Base-by-base conservation (phyloP, 2,888 invertebrate genomes). In the Agriopis leucophaearia region DNA sequence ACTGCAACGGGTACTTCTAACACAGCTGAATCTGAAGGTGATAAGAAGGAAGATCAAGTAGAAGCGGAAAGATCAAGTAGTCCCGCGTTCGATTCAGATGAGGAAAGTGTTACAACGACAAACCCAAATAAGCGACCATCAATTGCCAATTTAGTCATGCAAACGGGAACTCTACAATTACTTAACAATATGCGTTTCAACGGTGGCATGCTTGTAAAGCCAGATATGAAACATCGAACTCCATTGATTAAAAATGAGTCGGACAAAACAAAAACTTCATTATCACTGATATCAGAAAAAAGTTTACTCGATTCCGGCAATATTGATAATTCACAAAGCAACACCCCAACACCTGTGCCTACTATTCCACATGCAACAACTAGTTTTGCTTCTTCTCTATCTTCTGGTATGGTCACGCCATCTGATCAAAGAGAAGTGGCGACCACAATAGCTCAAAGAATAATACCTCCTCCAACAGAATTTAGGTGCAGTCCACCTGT, bases 51-150 rank as follows among this genome's bases (percentile, higher is more conserved):
- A 83, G 90, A 90, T 75, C 93, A 92, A 74, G 90, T 94, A 10
- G 95, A 96, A 82, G 94, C 96, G 47, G 96, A 97, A 84, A 94
- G 98, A 50, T 98, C 98, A 0, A 98, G 98, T 81, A 98, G 98
- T 85, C 96, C 98, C 0, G 98, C 98, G 0, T 99, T 99, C 84
- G 99, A 99, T 80, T 99, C 99, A 0, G 99, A 99, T 83, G 98
- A 99, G 71, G 99, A 99, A 81, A 97, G 97, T 71, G 96, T 96
- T 0, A 94, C 95, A 0, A 95, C 95, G 71, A 89, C 94, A 0
- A 94, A 94, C 64, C 79, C 92, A 0, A 95, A 95, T 72, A 96
- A 96, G 81, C 91, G 96, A 52, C 95, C 96, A 0, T 96, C 96
- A 0, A 93, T 96, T 9, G 96, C 96, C 0, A 96, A 96, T 52